Evolutionary conservation across 2,797 vertebrate species (phyloP), one percentile per base, ranked within the genome.

Genomic region (Ambastaia sidthimunki): DNA sequence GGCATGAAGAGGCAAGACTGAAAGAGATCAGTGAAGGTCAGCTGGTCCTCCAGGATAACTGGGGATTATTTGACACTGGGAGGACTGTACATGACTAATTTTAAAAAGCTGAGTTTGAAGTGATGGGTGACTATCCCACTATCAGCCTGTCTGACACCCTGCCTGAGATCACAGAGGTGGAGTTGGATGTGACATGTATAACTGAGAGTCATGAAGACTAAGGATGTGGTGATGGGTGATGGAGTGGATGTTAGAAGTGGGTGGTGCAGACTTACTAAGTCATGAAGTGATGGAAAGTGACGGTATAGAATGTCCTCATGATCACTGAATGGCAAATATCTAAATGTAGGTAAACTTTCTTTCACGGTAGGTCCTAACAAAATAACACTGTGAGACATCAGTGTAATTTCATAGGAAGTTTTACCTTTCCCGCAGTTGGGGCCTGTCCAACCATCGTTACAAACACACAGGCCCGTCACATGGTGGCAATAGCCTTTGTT

Each of bases 391-490:
- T 44, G 41, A 44, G 41, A 44, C 41, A 44, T 44, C 34, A 59
- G 12, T 23, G 21, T 25, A 21, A 21, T 19, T n/a, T 66, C 21
- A 37, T 37, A 41, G 9, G 41, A 0, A 18, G 10, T 19, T 0
- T 0, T 89, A 96, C 95, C 94, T 92, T 89, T 91, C 77, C 89
- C 92, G 65, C 95, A 96, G 85, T 80, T 83, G 7, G 81, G 47
- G 31, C 95, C 95, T 0, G 87, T 95, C 93, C 94, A 93, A n/a
- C 95, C 95, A 0, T 94, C 88, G 0, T 90, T 81, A 54, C 95
- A 96, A 83, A 88, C 88, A 71, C 95, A 96, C 0, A 5, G 89
- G 11, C 95, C 95, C 0, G 89, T 94, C 69, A 80, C 84, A 0
- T 92, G 91, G 11, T 96, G 89, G 80, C 95, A 96, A 12, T 84